Percentiles rank a stretch among this genome's conserved stretches.
Evolutionary conservation across 2,888 invertebrate species (phyloP).

Genomic region (Heliconius sara): DNA sequence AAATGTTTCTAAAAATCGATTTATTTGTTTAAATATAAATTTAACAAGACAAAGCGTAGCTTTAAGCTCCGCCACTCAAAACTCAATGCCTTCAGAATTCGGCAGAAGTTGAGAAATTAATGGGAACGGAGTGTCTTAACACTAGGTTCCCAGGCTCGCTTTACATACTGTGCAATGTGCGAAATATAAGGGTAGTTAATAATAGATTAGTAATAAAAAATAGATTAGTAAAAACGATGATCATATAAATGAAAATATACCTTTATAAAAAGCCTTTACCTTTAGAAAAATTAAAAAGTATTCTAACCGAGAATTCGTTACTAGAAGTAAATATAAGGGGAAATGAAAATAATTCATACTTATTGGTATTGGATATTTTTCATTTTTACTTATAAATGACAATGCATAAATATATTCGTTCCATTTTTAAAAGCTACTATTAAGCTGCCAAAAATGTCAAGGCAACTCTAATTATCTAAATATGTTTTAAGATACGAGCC

Average conservation of each 20-base stretch:
- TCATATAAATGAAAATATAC: too few relatives aligned
- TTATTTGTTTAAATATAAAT: too few relatives aligned
- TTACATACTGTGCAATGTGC: background rate
- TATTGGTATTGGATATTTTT: too few relatives aligned
- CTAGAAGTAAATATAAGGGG: too few relatives aligned
- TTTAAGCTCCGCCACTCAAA: background rate
- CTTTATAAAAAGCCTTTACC: too few relatives aligned
- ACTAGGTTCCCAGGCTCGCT: background rate
- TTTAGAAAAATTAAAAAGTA: too few relatives aligned
- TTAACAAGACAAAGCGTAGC: background rate
- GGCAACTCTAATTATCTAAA: conserved; percentile 10
- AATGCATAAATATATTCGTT: background rate
- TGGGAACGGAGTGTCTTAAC: background rate
- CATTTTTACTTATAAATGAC: too few relatives aligned
- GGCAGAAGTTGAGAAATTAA: background rate
- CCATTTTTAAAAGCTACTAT: background rate
- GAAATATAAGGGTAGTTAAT: too few relatives aligned
- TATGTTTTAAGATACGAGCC: background rate
- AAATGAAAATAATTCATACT: too few relatives aligned
- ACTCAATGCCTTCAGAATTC: background rate
- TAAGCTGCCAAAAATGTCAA: conserved; percentile 9
- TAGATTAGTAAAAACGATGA: background rate
- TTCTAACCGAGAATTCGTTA: too few relatives aligned
- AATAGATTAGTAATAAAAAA: background rate
- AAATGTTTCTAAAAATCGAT: background rate